These are phyloP conservation scores for Cinclus mexicanus DNA, from an alignment of 2,113 vertebrate genomes.

Conservation along the genomic window DNA sequence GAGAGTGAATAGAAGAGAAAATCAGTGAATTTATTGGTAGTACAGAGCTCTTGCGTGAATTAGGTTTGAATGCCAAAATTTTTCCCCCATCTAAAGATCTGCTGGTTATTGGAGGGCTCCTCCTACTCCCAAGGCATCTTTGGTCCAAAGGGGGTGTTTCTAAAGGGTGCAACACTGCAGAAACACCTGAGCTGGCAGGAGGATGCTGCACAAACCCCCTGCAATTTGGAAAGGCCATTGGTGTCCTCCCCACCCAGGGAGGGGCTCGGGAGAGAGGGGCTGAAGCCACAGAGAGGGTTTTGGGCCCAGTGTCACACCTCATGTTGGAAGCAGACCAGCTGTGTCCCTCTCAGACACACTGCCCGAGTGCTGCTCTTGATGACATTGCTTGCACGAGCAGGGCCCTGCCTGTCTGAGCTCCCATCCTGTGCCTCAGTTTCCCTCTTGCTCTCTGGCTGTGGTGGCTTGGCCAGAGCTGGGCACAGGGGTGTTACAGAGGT, in stretches of 20 bases:
- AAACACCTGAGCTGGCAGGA: background rate
- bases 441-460: background rate
- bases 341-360: background rate
- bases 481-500: accelerated
- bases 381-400: accelerated
- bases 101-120: background rate
- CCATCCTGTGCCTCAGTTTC: background rate
- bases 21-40: background rate
- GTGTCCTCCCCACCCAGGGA: accelerated
- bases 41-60: background rate
- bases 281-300: background rate
- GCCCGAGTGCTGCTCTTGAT: background rate
- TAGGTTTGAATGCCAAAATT: background rate
- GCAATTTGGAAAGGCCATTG: background rate
- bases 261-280: background rate
- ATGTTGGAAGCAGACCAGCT: background rate
- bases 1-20: background rate
- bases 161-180: background rate
- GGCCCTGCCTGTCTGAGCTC: background rate
- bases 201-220: accelerated
- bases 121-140: background rate
- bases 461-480: background rate
- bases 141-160: background rate
- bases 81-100: background rate
- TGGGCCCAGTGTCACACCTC: accelerated